Base-by-base conservation (phyloP, 2,113 vertebrate genomes). In the Tringa solitaria region DNA sequence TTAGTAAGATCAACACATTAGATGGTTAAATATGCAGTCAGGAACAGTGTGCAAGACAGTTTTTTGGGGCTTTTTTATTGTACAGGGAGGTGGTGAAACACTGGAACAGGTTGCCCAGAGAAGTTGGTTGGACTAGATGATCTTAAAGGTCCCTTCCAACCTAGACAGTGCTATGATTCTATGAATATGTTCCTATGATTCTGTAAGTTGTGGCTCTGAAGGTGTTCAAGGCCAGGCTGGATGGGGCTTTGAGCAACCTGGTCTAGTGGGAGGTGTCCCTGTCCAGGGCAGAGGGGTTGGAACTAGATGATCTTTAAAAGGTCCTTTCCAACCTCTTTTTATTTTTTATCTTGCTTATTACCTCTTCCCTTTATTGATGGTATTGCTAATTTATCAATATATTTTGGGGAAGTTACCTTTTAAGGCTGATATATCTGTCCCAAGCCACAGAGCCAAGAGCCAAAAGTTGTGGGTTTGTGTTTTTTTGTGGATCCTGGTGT, bases 281-380 rank as follows among this genome's bases (percentile, higher is more conserved):
- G 35, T 15, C 19, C 8, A 14, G 4, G 3, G 32, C 7, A 43
- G 18, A 9, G 17, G 24, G 1, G 2, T 27, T 35, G 32, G 4
- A 27, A 27, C 12, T 20, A 7, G 22, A 19, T 39, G 27, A 14
- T 35, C 41, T 63, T 56, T 41, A 35, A 68, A 63, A 54, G 21
- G 12, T 48, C 27, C 8, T 10, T 56, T 69, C 53, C n/a, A 53
- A 35, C 65, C 15, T 33, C 3, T 28, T 26, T 59, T 32, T 59
- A 3, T n/a, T 27, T 68, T 90, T 67, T 78, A 10, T 70, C 41
- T 61, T 74, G 39, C 16, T 77, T 54, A 19, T 68, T 87, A 56
- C 13, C 6, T 82, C 22, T 82, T 70, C 37, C 69, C 22, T 76
- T 84, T 65, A 35, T 21, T 90, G 43, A 16, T 88, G 14, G 1